Percentiles rank a stretch among this genome's conserved stretches.
Conservation (phyloP, 2,113 vertebrate species). For the Anseranas semipalmata region DNA sequence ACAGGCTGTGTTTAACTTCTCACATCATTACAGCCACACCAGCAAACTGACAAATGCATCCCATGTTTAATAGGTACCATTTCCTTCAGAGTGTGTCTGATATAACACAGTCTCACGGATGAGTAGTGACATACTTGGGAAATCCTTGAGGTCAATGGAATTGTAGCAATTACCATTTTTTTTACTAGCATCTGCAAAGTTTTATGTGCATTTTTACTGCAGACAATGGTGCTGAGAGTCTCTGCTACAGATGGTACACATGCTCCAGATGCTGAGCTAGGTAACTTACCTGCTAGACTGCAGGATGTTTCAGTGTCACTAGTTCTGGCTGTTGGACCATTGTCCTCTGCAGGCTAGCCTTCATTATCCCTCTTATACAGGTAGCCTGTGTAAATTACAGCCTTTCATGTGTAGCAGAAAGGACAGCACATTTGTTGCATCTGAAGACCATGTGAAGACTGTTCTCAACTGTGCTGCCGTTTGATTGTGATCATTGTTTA, state of each 20-base stretch:
- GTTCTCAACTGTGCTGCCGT: neutral
- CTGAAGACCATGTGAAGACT: neutral
- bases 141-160: neutral
- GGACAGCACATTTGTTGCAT: neutral
- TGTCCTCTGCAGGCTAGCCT: neutral
- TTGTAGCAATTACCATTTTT: neutral
- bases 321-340: neutral
- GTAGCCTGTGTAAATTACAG: neutral
- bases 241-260: neutral
- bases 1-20: neutral
- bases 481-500: neutral
- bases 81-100: neutral
- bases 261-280: neutral
- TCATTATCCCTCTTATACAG: neutral
- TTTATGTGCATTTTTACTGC: neutral
- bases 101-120: neutral
- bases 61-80: neutral
- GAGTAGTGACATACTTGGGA: neutral
- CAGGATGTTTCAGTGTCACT: neutral
- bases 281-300: neutral
- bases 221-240: neutral
- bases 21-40: fast-evolving
- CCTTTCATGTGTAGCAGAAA: neutral
- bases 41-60: neutral
- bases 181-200: neutral